Evolutionary conservation across 2,113 vertebrate species (phyloP), one percentile per base, ranked within the genome.

Genomic region (Nanorana parkeri): DNA sequence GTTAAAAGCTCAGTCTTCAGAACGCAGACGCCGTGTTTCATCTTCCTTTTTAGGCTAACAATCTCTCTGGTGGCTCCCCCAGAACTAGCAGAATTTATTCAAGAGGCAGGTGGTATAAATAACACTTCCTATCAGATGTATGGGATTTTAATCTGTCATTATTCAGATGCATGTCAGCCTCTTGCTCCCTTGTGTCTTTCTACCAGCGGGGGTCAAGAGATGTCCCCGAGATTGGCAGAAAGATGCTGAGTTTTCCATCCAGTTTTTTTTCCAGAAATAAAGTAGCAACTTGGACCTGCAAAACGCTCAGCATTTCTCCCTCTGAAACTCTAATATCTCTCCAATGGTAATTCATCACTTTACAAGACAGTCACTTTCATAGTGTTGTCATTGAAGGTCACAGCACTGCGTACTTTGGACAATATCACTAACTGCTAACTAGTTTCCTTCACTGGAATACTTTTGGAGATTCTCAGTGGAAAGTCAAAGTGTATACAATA

Each of bases 1-100:
- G 80, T 83, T 83, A 83, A 83, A 83, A 83, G 80, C 80, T 36
- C 36, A 51, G 72, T 83, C 80, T 83, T 83, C 80, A 83, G 80
- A 83, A 83, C 52, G 32, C 63, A 83, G 32, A 51, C 29, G 80
- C 47, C 29, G 60, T 19, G 58, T 76, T 68, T 83, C 80, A 76
- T 83, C 80, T 81, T 81, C 80, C 54, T 61, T 83, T 83, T 83
- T 68, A 68, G 71, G 63, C 80, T 83, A 83, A 83, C 80, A 36
- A 83, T 83, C 80, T 83, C 80, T 83, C 80, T 83, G 61, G 80
- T 76, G 80, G 80, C 80, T 68, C 63, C 21, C 71, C 47, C 51
- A 55, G 63, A 73, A 68, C 80, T 74, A 51, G 32, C 24, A 28
- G 71, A 83, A 76, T 83, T 76, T 83, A 83, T 83, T 83, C 72